Base-by-base conservation (phyloP, 2,797 vertebrate genomes). In the Podarcis lilfordi region DNA sequence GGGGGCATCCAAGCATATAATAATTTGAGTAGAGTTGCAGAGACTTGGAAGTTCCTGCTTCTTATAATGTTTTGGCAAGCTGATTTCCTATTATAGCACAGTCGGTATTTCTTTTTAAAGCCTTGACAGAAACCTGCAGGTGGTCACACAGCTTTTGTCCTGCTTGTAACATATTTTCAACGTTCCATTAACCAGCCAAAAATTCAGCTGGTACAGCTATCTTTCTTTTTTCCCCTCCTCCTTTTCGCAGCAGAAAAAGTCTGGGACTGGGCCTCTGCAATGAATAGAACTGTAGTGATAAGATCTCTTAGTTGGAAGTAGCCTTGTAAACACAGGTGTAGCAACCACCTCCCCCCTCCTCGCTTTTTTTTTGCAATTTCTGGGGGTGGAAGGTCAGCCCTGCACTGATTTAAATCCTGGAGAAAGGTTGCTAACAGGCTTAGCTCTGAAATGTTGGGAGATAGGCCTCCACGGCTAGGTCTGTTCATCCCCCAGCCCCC, bases 21-120 rank as follows among this genome's bases (percentile, higher is more conserved):
- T 96, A 96, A 95, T 91, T 95, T 95, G 95, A 96, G 93, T 76
- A 92, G 91, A 95, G 88, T 96, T 96, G 94, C 92, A 93, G 86
- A 92, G 93, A 96, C 87, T 93, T 96, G 92, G 94, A 96, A 94
- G 93, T 90, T 94, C 90, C 92, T 91, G 90, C 78, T 89, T 94
- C 93, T 94, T 90, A 80, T 90, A 94, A 94, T 91, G 82, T 91
- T 95, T 94, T 91, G 87, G 91, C 92, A 95, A 94, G 88, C 86
- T 93, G 91, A 95, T 95, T 96, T 92, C 86, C 92, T 95, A 88
- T 96, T 96, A 95, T 82, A 95, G 66, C 91, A 92, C 90, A 95
- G 93, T 92, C 91, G 91, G 90, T 92, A 91, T 93, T 96, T 94
- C 82, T 91, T 85, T 95, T 87, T 89, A 93, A 94, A 95, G 84